These are phyloP conservation scores for Phycodurus eques DNA, from an alignment of 2,113 vertebrate genomes.

Conservation along the genomic window DNA sequence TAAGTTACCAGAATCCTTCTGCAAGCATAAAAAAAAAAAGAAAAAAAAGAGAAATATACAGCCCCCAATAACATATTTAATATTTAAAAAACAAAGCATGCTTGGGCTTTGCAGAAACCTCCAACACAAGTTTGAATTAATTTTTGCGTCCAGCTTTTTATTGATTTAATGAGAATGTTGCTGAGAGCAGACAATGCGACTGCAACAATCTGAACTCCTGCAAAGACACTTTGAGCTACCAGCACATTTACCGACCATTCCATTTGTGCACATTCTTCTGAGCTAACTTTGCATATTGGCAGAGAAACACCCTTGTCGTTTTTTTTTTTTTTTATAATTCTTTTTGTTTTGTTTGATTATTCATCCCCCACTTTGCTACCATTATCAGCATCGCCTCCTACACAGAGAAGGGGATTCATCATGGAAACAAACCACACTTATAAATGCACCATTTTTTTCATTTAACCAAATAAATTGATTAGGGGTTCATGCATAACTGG, in stretches of 20 bases:
- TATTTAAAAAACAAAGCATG: neutral
- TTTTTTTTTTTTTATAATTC: slow-evolving; percentile 24
- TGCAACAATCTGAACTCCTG: slow-evolving; percentile 66
- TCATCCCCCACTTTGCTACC: slow-evolving; percentile 61
- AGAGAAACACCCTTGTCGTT: slow-evolving; percentile 38
- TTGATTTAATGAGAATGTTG: slow-evolving; percentile 55
- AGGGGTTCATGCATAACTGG: slow-evolving; percentile 65
- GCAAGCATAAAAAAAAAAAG: too few relatives aligned
- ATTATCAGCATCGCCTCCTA: slow-evolving; percentile 59
- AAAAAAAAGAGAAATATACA: too few relatives aligned
- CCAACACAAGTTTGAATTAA: slow-evolving; percentile 48
- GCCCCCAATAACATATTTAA: too few relatives aligned
- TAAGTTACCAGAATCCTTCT: too few relatives aligned
- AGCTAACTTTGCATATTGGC: slow-evolving; percentile 71
- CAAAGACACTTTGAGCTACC: slow-evolving; percentile 84
- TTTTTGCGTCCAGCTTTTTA: slow-evolving; percentile 62
- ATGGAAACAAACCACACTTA: slow-evolving; percentile 64
- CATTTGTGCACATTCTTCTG: slow-evolving; percentile 59
- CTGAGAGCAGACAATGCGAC: slow-evolving; percentile 65
- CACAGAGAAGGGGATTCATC: slow-evolving; percentile 41
- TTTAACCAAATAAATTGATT: slow-evolving; percentile 53
- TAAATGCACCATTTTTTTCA: slow-evolving; percentile 64
- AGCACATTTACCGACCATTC: slow-evolving; percentile 75
- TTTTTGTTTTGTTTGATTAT: slow-evolving; percentile 28
- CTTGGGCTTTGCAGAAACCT: neutral